Evolutionary conservation across 92 coral and sea anemone species (phyloP), one percentile per base, ranked within the genome.

Genomic region (Actinostola sp.): DNA sequence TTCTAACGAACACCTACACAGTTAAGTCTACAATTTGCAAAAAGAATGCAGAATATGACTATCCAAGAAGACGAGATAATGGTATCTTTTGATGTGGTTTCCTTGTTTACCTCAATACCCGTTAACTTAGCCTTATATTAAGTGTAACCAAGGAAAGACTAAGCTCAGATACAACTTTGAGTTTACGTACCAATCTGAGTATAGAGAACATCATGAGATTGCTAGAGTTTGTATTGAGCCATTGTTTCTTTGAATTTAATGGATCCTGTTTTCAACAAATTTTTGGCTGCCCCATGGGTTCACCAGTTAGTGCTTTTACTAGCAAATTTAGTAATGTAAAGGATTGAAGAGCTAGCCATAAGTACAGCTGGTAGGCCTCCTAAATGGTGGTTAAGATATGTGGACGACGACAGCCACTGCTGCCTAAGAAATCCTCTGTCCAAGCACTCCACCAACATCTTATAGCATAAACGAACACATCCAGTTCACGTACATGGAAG

Each of bases 81-180:
- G 74, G 88, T 83, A 8, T 67, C 79, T 0, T 83, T 76, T 59
- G 82, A 75, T 27, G 87, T 75, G 0, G 66, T 82, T n/a, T 59
- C 88, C 15, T 31, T 75, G 17, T 82, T 82, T 28, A 74, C 81
- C 4, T 73, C 86, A 8, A 81, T 81, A 2, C 80, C 75, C 2
- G 67, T 81, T 29, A 26, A 81, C 2, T 36, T 53, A 25, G 76
- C 78, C 11, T 16, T 30, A 32, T 0, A 33, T n/a, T n/a, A n/a
- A n/a, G n/a, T 0, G 65, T 59, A 25, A 23, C 23, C 7, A 11
- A 32, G 17, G 42, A 59, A 11, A 31, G 65, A 31, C 43, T 59
- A 10, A 17, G 14, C 25, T 15, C 5, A 33, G 65, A 59, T 11
- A 31, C 65, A 2, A 59, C 43, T 32, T 8, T 59, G n/a, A 48